These are phyloP conservation scores for Thrips palmi DNA, from an alignment of 1,140 invertebrate species.

Conservation along the genomic window DNA sequence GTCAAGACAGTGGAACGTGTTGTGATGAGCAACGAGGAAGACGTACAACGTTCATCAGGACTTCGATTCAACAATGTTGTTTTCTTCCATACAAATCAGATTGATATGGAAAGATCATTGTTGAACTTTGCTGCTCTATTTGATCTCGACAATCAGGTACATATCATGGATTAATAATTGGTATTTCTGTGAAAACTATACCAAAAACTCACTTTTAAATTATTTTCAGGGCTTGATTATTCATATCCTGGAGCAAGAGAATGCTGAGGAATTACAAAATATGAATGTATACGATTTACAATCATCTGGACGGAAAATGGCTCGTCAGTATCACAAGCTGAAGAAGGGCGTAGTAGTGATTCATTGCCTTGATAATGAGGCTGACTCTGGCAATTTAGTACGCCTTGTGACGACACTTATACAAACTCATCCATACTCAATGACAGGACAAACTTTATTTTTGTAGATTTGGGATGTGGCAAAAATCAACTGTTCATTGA, in stretches of 20 bases:
- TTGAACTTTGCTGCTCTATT: constrained; percentile 16
- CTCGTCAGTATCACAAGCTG: constrained; percentile 17
- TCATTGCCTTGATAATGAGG: constrained; percentile 15
- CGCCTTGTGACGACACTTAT: constrained; percentile 15
- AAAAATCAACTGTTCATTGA: too few species aligned
- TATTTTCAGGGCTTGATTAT: constrained; percentile 17
- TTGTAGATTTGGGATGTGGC: constrained; percentile 10
- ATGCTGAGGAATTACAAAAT: constrained; percentile 15
- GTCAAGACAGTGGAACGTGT: constrained; percentile 12
- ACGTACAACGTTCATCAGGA: not conserved
- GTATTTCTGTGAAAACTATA: constrained; percentile 1
- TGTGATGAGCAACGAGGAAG: not conserved
- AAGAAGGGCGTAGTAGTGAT: constrained; percentile 18
- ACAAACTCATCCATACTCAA: constrained; percentile 13
- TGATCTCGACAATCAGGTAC: constrained; percentile 16
- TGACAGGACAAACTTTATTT: constrained; percentile 18
- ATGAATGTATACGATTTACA: constrained; percentile 17
- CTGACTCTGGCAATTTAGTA: constrained; percentile 12
- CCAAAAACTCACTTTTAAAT: not conserved
- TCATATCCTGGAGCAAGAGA: constrained; percentile 16
- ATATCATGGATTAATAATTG: not conserved
- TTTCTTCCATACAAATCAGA: constrained; percentile 16
- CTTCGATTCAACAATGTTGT: constrained; percentile 18
- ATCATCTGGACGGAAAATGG: constrained; percentile 15
- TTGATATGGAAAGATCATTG: constrained; percentile 16